These are phyloP conservation scores for Stenopsyche tienmushanensis DNA, from an alignment of 1,140 invertebrate genomes.

Conservation along the genomic window DNA sequence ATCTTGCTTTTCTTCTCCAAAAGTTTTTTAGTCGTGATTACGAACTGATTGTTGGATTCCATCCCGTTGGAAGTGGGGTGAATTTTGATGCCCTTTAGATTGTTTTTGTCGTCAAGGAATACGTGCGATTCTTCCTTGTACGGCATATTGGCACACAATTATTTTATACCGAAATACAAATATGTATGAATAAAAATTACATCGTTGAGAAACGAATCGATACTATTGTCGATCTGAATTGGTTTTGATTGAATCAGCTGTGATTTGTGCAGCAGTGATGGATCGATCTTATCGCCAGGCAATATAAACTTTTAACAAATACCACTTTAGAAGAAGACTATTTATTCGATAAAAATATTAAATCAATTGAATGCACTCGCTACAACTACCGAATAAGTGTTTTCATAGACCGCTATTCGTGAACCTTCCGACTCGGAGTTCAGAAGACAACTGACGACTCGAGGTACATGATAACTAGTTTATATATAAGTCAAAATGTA, in stretches of 20 bases:
- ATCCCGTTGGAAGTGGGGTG: background rate
- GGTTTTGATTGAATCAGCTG: too few relatives aligned
- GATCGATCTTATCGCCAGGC: too few relatives aligned
- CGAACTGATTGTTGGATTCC: background rate
- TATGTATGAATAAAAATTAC: background rate
- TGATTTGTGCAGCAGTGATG: too few relatives aligned
- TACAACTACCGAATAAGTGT: too few relatives aligned
- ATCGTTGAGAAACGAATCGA: background rate
- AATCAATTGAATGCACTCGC: too few relatives aligned
- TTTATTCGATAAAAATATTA: too few relatives aligned
- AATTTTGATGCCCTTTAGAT: background rate
- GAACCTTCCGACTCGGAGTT: too few relatives aligned
- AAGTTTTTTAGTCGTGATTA: background rate
- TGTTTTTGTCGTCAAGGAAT: slow-evolving; percentile 6
- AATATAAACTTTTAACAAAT: background rate
- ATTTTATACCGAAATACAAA: background rate
- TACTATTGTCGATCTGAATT: too few relatives aligned
- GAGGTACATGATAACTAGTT: too few relatives aligned
- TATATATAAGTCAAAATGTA: too few relatives aligned
- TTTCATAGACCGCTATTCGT: too few relatives aligned
- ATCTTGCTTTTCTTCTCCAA: background rate
- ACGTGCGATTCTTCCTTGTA: slow-evolving; percentile 11
- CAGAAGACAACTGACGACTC: too few relatives aligned
- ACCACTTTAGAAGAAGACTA: background rate
- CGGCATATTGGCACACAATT: background rate